Evolutionary conservation across 2,113 vertebrate species (phyloP), one percentile per base, ranked within the genome.

Genomic region (Carassius carassius): DNA sequence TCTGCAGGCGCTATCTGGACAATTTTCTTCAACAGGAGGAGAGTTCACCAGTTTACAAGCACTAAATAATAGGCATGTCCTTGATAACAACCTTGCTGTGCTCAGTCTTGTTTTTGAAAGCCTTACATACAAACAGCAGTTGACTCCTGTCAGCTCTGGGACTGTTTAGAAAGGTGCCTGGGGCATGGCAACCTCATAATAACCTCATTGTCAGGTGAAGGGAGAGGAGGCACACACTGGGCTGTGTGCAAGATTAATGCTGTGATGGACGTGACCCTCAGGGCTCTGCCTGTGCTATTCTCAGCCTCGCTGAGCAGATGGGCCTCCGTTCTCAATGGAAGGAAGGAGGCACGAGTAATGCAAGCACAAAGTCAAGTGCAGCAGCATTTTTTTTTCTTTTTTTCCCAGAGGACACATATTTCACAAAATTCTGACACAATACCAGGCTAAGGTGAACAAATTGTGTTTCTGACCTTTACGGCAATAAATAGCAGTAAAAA

Each of bases 241-340:
- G 81, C 13, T 54, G 77, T 41, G 70, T 49, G 78, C 37, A 75
- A 89, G 81, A 86, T 89, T 81, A 89, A 84, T 87, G 78, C 56
- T 56, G 19, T 80, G 81, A 86, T 84, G 67, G 81, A 87, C 56
- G 49, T 82, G 84, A 87, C 84, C 86, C 86, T 81, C 54, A 41
- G 82, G 88, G 84, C 63, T 60, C 47, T 49, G 70, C 72, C 67
- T 51, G 86, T 75, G 86, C 88, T 89, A 87, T 89, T 89, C 86
- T 86, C 77, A 84, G 86, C 86, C 84, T 84, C 9, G n/a, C 51
- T 56, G 84, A 89, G 84, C 88, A 89, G 88, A 89, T 87, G 86
- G 86, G 84, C 86, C 78, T 62, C 56, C 9, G 73, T 70, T 86
- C 73, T 87, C 70, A 83, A 84, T 77, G 72, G 58, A 21, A 75